phyloP scores from a whole-genome alignment of 2,797 vertebrate genomes.

The Neosilurus hyrtlii region DNA sequence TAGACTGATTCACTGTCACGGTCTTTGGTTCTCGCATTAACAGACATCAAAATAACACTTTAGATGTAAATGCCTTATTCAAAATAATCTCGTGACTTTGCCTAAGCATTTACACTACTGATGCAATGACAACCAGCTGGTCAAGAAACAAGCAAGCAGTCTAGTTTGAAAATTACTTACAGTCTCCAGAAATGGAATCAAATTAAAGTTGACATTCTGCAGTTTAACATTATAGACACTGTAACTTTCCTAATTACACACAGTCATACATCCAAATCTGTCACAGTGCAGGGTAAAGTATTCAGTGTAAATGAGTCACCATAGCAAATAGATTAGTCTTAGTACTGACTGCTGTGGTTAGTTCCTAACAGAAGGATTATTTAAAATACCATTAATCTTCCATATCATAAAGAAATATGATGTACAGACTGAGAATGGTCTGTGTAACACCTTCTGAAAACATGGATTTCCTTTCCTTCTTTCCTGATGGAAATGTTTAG shows the following conservation, averaged over 20 bases:
- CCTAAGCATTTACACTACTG: not conserved
- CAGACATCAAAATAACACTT: not conserved
- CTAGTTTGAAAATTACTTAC: not conserved
- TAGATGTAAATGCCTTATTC: not conserved
- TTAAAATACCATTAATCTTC: constrained; percentile 44
- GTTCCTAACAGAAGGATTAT: constrained; percentile 28
- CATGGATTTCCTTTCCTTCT: constrained; percentile 26
- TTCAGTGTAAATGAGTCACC: constrained; percentile 18
- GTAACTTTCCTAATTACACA: constrained; percentile 28
- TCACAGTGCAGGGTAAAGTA: constrained; percentile 3
- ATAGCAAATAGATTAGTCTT: constrained; percentile 24
- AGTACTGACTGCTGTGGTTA: constrained; percentile 6
- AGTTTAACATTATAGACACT: constrained; percentile 26
- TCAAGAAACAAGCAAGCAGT: constrained; percentile 4
- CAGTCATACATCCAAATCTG: constrained; percentile 24
- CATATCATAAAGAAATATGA: constrained; percentile 30
- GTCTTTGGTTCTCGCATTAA: not conserved
- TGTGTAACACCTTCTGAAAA: constrained; percentile 38
- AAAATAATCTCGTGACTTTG: not conserved
- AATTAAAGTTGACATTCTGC: constrained; percentile 25
- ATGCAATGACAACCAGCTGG: constrained; percentile 6
- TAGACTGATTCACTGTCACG: not conserved
- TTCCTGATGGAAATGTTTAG: constrained; percentile 21
- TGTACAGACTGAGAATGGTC: constrained; percentile 26
- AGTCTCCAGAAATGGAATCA: constrained; percentile 11